Percentiles rank a stretch among this genome's conserved stretches.
Conservation (phyloP, 1,140 invertebrate genomes). For the Cotesia chilonis region DNA sequence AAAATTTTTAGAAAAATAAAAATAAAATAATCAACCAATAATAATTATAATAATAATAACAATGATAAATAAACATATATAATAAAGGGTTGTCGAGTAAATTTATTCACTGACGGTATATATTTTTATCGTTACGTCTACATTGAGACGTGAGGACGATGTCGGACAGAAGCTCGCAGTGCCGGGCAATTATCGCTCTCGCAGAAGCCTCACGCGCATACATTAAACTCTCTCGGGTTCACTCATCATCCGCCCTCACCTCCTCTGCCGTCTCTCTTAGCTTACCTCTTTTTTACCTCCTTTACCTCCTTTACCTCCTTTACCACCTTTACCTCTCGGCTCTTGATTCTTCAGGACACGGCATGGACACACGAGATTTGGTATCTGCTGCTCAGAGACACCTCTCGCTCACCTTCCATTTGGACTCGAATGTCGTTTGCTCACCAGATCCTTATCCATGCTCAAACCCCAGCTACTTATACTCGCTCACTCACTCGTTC, state of each 20-base stretch:
- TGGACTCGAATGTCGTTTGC: slow-evolving; percentile 23
- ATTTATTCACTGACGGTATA: background rate
- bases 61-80: background rate
- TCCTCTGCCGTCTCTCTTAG: slow-evolving; percentile 27
- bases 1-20: too few relatives aligned
- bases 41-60: too few relatives aligned
- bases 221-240: slow-evolving; percentile 49
- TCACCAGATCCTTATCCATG: slow-evolving; percentile 12
- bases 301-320: slow-evolving; percentile 24
- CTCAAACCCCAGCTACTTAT: background rate
- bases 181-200: slow-evolving; percentile 62
- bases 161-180: slow-evolving; percentile 51
- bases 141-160: slow-evolving; percentile 58
- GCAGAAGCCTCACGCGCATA: slow-evolving; percentile 53
- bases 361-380: slow-evolving; percentile 51
- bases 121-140: slow-evolving; percentile 36
- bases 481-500: slow-evolving; percentile 16
- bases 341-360: slow-evolving; percentile 33
- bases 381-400: slow-evolving; percentile 49
- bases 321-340: slow-evolving; percentile 25
- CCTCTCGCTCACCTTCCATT: slow-evolving; percentile 44
- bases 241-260: slow-evolving; percentile 32
- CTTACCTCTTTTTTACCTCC: slow-evolving; percentile 32
- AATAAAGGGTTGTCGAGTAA: slow-evolving; percentile 1
- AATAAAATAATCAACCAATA: too few relatives aligned